phyloP scores from a whole-genome alignment of 30 jellyfish, hydroid and myxozoan genomes.

The Turritopsis rubra region DNA sequence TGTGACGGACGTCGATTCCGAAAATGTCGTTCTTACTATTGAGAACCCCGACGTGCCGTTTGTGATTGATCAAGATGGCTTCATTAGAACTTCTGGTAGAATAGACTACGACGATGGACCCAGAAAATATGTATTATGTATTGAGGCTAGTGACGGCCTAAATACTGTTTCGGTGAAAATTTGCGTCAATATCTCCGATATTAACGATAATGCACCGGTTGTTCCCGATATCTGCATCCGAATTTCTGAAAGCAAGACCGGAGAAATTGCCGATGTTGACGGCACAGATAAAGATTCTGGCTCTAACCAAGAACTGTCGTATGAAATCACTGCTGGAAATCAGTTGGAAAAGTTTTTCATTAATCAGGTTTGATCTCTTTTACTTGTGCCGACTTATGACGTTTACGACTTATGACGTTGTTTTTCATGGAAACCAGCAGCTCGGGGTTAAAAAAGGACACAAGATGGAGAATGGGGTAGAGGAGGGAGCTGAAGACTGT shows the following conservation, averaged over 20 bases:
- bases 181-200: background rate
- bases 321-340: background rate
- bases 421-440: too few species aligned
- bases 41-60: background rate
- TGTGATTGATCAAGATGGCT: constrained; percentile 30
- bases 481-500: too few species aligned
- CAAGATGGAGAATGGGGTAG: too few species aligned
- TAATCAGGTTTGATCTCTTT: background rate
- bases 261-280: constrained; percentile 26
- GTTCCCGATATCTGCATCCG: constrained; percentile 23
- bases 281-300: constrained; percentile 66
- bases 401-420: too few species aligned
- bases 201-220: constrained; percentile 4
- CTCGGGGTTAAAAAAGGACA: too few species aligned
- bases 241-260: constrained; percentile 46
- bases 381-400: background rate
- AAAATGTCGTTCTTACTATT: background rate
- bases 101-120: constrained; percentile 36
- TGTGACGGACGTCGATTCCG: constrained; percentile 38
- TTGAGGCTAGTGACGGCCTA: constrained; percentile 40
- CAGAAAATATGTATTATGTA: constrained; percentile 19
- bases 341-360: background rate
- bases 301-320: constrained; percentile 32
- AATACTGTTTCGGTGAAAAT: background rate
- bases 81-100: constrained; percentile 29